Conservation (phyloP, 2,888 invertebrate genomes). For the Pristionchus mayeri region DNA sequence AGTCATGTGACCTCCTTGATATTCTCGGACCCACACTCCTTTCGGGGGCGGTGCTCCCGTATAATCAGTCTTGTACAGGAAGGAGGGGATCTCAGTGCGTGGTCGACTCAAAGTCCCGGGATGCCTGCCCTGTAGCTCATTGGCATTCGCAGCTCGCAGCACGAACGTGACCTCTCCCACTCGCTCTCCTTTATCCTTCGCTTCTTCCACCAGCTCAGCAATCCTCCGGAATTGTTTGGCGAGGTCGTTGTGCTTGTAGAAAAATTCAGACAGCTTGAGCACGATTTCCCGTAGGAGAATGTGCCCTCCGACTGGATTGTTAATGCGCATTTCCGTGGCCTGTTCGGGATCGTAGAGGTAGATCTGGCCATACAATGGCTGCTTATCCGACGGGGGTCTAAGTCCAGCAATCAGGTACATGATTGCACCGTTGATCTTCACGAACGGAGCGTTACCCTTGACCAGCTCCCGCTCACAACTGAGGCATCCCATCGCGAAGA, state of each 20-base stretch:
- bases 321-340: not conserved
- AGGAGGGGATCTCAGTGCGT: no score
- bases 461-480: not conserved
- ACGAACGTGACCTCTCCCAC: not conserved
- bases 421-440: not conserved
- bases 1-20: no score
- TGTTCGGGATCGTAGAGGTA: conserved; percentile 8
- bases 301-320: not conserved
- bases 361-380: not conserved
- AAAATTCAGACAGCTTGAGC: not conserved
- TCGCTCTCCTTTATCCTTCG: not conserved
- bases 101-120: no score
- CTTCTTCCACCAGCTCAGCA: not conserved
- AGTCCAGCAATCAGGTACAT: not conserved
- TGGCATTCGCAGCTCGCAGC: not conserved
- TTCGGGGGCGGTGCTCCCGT: no score
- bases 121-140: no score
- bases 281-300: not conserved
- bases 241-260: not conserved
- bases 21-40: no score
- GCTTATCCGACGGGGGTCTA: not conserved
- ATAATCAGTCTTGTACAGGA: no score
- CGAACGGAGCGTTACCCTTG: not conserved
- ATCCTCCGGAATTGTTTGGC: not conserved
- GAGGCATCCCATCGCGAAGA: not conserved